phyloP scores from a whole-genome alignment of 30 jellyfish, hydroid and myxozoan species.

The Aurelia sp. region DNA sequence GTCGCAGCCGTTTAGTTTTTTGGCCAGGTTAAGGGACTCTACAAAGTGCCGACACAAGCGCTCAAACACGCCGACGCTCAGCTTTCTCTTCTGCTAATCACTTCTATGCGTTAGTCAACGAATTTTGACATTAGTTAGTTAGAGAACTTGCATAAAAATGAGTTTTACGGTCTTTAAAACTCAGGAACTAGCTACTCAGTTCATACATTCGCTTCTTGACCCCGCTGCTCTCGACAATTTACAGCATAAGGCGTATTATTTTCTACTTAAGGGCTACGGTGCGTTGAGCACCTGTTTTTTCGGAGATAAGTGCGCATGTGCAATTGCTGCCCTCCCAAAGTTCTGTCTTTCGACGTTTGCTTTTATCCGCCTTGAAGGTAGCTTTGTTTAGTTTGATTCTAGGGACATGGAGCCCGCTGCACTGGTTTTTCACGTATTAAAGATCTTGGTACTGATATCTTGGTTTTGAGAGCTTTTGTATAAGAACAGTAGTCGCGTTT shows the following conservation, averaged over 20 bases:
- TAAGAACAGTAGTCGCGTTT: no score
- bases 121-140: constrained; percentile 18
- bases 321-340: neutral
- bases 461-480: no score
- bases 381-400: no score
- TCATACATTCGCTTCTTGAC: constrained; percentile 24
- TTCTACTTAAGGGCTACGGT: constrained; percentile 3
- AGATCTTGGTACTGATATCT: no score
- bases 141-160: constrained; percentile 14
- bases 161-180: no score
- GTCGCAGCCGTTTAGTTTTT: constrained; percentile 53
- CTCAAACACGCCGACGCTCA: constrained; percentile 21
- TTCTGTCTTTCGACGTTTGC: no score
- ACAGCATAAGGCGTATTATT: constrained; percentile 33
- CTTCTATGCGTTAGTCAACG: neutral
- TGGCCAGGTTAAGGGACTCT: constrained; percentile 35
- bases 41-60: constrained; percentile 30
- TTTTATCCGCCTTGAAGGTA: no score
- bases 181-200: neutral
- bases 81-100: constrained; percentile 2
- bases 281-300: constrained; percentile 49
- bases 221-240: constrained; percentile 47
- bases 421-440: no score
- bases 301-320: constrained; percentile 37
- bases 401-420: no score